These are phyloP conservation scores for Zosterops borbonicus DNA, from an alignment of 2,113 vertebrate genomes.

Conservation along the genomic window DNA sequence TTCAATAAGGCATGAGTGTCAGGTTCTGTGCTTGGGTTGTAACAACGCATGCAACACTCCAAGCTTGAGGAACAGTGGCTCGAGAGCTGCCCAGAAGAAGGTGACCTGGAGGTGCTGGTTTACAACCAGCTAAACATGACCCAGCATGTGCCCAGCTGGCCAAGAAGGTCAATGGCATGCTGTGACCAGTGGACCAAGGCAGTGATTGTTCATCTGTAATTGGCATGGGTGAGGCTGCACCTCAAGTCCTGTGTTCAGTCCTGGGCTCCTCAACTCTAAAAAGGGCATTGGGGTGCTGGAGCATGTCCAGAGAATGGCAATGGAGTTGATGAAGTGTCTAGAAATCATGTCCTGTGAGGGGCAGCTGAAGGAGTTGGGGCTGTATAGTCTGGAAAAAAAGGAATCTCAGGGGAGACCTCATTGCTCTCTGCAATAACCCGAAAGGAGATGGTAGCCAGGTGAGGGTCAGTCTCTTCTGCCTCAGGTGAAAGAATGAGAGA, in stretches of 20 bases:
- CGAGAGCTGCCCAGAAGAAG: background rate
- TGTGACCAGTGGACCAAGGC: background rate
- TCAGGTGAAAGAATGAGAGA: background rate
- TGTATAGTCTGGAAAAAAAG: background rate
- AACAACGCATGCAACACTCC: background rate
- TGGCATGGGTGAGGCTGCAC: background rate
- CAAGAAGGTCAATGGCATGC: background rate
- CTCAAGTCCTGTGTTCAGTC: background rate
- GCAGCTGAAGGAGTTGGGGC: background rate
- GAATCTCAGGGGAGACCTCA: background rate
- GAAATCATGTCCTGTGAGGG: background rate
- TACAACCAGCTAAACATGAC: background rate
- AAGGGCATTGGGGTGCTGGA: background rate
- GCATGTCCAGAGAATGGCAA: fast-evolving
- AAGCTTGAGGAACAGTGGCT: background rate
- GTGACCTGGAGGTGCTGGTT: background rate
- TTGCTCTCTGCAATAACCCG: background rate
- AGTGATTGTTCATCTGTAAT: background rate
- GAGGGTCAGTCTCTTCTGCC: background rate
- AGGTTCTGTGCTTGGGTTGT: background rate
- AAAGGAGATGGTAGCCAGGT: background rate
- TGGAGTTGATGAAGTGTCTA: background rate
- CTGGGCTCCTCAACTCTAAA: background rate
- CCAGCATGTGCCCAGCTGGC: background rate
- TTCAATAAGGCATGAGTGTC: background rate